Conservation (phyloP, 2,797 vertebrate species). For the Clamator glandarius region DNA sequence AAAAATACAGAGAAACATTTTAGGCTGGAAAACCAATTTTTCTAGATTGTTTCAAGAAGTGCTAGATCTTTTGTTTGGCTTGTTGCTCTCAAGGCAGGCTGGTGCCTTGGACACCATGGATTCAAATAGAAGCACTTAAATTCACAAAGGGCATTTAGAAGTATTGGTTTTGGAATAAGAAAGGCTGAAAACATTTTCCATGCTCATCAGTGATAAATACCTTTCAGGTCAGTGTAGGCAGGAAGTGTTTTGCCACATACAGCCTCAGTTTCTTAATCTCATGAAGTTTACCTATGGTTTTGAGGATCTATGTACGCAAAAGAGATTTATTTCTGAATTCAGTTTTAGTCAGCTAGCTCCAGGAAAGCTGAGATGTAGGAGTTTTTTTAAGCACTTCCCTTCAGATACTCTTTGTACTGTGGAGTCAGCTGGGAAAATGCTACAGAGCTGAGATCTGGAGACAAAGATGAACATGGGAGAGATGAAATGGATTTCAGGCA, state of each 20-base stretch:
- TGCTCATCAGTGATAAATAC: fast-evolving
- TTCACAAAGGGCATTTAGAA: background rate
- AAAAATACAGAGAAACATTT: constrained; percentile 2
- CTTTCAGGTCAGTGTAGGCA: background rate
- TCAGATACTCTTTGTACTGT: background rate
- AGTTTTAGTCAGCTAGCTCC: background rate
- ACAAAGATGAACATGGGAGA: background rate
- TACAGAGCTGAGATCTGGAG: background rate
- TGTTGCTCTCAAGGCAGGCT: background rate
- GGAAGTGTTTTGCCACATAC: background rate
- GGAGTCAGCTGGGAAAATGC: background rate
- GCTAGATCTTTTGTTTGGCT: background rate
- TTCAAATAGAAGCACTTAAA: background rate
- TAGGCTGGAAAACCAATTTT: background rate
- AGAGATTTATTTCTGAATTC: background rate
- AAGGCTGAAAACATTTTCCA: background rate
- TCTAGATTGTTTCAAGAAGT: background rate
- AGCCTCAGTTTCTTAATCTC: background rate
- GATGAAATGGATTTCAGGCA: background rate
- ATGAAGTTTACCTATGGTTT: background rate
- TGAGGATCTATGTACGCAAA: background rate
- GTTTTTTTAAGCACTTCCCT: background rate
- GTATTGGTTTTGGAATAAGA: background rate
- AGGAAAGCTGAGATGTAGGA: background rate
- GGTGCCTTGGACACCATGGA: background rate